Conservation (phyloP, 2,888 invertebrate species). For the Diaprepes abbreviatus region DNA sequence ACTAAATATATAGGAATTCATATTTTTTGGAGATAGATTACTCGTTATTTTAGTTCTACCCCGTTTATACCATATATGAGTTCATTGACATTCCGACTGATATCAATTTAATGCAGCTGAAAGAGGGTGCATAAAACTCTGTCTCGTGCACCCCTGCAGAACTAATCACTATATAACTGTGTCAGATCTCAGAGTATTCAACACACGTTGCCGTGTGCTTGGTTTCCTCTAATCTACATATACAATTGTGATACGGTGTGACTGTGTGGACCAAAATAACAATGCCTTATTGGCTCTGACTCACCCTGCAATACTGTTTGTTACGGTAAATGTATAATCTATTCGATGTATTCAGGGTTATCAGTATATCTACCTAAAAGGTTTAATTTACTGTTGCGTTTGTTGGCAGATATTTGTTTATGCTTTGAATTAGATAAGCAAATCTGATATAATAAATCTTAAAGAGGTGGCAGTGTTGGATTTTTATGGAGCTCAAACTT, state of each 20-base stretch:
- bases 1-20: too few species aligned
- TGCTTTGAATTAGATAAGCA: background rate
- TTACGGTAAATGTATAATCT: constrained; percentile 16
- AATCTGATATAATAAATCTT: too few species aligned
- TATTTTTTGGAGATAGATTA: too few species aligned
- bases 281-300: constrained; percentile 38
- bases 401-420: background rate
- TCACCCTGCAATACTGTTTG: constrained; percentile 39
- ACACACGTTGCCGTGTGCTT: constrained; percentile 58
- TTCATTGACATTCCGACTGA: constrained; percentile 8
- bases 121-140: constrained; percentile 45
- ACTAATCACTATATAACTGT: constrained; percentile 64
- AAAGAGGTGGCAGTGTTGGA: too few species aligned
- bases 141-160: constrained; percentile 61
- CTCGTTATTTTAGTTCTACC: too few species aligned
- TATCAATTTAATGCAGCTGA: constrained; percentile 6
- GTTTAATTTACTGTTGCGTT: background rate
- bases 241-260: constrained; percentile 57
- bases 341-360: constrained; percentile 12
- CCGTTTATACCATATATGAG: too few species aligned
- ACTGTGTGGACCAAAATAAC: constrained; percentile 44
- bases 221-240: constrained; percentile 60
- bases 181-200: constrained; percentile 59
- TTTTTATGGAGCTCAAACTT: too few species aligned
- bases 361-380: constrained; percentile 13